Base-by-base conservation (phyloP, 2,113 vertebrate genomes). In the Caracal caracal region DNA sequence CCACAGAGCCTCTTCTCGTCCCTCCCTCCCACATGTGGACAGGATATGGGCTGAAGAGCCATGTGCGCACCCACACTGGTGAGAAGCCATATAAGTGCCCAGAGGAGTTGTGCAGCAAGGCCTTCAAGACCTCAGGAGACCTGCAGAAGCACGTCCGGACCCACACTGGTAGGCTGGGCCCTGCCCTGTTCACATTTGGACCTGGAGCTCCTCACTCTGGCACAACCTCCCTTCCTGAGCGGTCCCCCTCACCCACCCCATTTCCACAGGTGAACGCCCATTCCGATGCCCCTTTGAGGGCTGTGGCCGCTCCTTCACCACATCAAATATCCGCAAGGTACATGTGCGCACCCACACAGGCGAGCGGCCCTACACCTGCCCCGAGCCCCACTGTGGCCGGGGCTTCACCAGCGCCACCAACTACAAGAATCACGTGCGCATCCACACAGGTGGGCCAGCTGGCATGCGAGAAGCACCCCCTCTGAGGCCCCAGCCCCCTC, bases 341-440 rank as follows among this genome's bases (percentile, higher is more conserved):
- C 99, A 99, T 91, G 98, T 99, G 97, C 98, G 99, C 19, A 99
- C 99, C 0, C 99, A 99, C 98, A 99, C 99, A 0, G 99, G 99
- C 0, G 99, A 99, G 98, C 96, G 99, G 73, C 99, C 99, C 0
- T 99, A 99, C 97, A 92, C 98, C 98, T 99, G 99, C 56, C 98
- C 98, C 0, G 99, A 99, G 97, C 99, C 98, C 16, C 97, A 94
- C 97, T 99, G 99, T 0, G 99, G 99, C 37, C 98, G 99, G 4
- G 99, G 99, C 95, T 99, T 99, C 97, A 99, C 99, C 96, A 99
- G 99, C 0, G 99, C 99, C 93, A 99, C 99, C 97, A 99, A 99
- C 97, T 99, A 99, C 98, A 99, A 99, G 98, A 99, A 99, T 96
- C 99, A 99, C 95, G 98, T 99, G 98, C 98, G 99, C 97, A 99